phyloP scores from a whole-genome alignment of 2,888 invertebrate genomes.

The Kuschelorhynchus macadamiae region DNA sequence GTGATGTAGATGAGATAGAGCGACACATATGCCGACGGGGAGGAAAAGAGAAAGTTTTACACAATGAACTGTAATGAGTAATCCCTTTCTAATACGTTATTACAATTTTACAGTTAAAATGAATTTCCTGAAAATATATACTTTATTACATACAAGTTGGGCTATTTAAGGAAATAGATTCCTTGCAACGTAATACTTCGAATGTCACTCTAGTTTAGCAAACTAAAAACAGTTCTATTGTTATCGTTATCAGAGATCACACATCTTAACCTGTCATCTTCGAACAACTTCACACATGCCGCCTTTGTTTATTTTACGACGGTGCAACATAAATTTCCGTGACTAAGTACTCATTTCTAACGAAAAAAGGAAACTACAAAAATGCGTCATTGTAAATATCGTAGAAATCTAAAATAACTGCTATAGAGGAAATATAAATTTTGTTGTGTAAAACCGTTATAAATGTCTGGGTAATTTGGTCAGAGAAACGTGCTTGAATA shows the following conservation, averaged over 20 bases:
- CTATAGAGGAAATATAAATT: constrained; percentile 23
- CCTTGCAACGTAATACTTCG: neutral
- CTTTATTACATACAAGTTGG: too few species aligned
- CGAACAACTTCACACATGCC: constrained; percentile 54
- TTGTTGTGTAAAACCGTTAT: constrained; percentile 23
- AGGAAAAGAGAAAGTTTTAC: too few species aligned
- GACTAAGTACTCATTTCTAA: constrained; percentile 59
- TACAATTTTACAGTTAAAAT: too few species aligned
- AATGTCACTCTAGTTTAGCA: constrained; percentile 11
- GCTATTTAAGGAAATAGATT: neutral
- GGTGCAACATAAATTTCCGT: constrained; percentile 58
- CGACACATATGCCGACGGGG: too few species aligned
- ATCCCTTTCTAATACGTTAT: too few species aligned
- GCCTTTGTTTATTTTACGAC: constrained; percentile 54
- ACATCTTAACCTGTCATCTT: constrained; percentile 55
- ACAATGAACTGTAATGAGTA: too few species aligned
- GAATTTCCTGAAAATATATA: too few species aligned
- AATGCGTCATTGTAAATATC: constrained; percentile 32
- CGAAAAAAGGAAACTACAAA: constrained; percentile 41
- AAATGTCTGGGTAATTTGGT: constrained; percentile 5
- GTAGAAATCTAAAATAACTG: constrained; percentile 25
- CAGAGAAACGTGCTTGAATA: constrained; percentile 16
- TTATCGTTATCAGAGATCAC: constrained; percentile 25
- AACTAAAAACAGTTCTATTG: constrained; percentile 21
- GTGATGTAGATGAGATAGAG: too few species aligned